Conservation (phyloP, 2,888 invertebrate genomes). For the Subacronicta megacephala region DNA sequence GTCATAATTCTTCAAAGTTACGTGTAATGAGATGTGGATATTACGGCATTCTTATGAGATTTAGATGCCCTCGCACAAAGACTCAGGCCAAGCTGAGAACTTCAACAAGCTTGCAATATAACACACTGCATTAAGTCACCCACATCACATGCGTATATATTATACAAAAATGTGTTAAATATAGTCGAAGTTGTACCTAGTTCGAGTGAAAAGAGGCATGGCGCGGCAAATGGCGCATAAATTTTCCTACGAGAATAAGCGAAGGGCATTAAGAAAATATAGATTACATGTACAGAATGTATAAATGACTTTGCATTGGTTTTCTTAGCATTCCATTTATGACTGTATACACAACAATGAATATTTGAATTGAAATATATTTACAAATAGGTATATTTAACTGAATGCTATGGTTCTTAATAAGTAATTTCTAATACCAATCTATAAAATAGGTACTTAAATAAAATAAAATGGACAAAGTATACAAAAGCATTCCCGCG, state of each 20-base stretch:
- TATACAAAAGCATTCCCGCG: conserved; percentile 44
- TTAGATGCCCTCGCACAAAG: conserved; percentile 71
- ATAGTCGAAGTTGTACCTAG: conserved; percentile 71
- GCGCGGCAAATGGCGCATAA: conserved; percentile 82
- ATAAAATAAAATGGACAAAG: conserved; percentile 33
- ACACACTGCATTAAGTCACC: conserved; percentile 56
- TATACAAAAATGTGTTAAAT: conserved; percentile 68
- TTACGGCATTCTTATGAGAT: conserved; percentile 86
- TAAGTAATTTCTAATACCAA: conserved; percentile 10
- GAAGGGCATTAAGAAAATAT: conserved; percentile 79
- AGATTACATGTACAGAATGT: conserved; percentile 75
- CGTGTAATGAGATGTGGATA: conserved; percentile 89
- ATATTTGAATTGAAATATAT: conserved; percentile 29
- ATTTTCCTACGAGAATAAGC: conserved; percentile 81
- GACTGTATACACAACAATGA: conserved; percentile 23
- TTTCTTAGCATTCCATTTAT: conserved; percentile 57
- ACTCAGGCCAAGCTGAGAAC: conserved; percentile 51
- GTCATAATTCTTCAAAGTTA: conserved; percentile 90
- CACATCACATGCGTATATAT: conserved; percentile 20
- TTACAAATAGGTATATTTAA: conserved; percentile 7
- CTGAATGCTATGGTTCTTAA: not conserved
- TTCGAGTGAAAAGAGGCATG: conserved; percentile 73
- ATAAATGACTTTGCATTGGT: conserved; percentile 68
- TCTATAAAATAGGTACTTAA: conserved; percentile 26
- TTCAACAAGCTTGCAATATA: conserved; percentile 43